A percentile compares a stretch with the other conserved stretches of the same genome.
These are phyloP conservation scores for Hydrolagus colliei DNA, from an alignment of 2,797 vertebrate genomes.

Conservation along the genomic window DNA sequence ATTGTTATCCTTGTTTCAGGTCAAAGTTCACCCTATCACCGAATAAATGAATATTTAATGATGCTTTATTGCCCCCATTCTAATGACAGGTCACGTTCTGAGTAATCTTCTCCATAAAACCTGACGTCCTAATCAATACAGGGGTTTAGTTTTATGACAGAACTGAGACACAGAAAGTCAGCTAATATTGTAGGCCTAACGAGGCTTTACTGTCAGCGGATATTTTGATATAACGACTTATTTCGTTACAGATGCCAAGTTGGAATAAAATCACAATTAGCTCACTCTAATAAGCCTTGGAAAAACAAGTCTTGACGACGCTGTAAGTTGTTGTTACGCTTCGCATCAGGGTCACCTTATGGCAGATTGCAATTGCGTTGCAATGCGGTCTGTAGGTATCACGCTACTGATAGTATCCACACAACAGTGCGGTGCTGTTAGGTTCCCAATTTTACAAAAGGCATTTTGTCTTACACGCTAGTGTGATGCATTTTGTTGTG, in stretches of 20 bases:
- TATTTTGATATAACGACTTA: conserved; percentile 23
- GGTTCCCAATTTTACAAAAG: no score
- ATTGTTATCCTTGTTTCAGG: conserved; percentile 40
- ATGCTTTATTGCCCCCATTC: conserved; percentile 50
- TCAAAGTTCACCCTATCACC: conserved; percentile 56
- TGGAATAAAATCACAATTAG: background rate
- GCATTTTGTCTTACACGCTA: no score
- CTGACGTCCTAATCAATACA: conserved; percentile 29
- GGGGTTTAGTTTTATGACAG: conserved; percentile 31
- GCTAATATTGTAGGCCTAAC: conserved; percentile 11
- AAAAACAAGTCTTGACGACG: background rate
- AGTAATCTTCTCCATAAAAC: background rate
- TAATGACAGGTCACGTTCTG: conserved; percentile 49
- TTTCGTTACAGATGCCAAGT: conserved; percentile 14
- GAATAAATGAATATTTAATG: conserved; percentile 55
- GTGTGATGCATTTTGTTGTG: no score
- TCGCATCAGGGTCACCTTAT: background rate
- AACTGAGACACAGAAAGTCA: conserved; percentile 8
- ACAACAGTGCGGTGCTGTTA: no score
- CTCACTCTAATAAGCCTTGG: background rate
- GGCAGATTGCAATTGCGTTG: no score
- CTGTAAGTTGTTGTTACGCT: background rate
- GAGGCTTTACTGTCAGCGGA: background rate
- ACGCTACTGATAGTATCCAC: no score
- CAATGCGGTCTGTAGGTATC: no score